Percentiles rank a stretch among this genome's conserved stretches.
These are phyloP conservation scores for Heliothis virescens DNA, from an alignment of 1,140 invertebrate genomes.

Conservation along the genomic window DNA sequence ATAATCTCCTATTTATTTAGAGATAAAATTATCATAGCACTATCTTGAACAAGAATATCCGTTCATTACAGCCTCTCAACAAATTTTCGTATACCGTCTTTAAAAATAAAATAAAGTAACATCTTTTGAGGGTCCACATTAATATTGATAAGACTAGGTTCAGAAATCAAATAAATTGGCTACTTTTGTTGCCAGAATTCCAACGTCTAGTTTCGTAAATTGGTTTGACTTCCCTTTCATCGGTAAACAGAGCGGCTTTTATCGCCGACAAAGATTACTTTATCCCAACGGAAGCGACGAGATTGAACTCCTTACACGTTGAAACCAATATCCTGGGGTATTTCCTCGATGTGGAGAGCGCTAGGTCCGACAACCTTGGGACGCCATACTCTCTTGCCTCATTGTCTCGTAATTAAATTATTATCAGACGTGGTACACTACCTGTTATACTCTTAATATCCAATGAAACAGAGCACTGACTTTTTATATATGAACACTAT, in stretches of 20 bases:
- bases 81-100: constrained; percentile 10
- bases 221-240: constrained; percentile 49
- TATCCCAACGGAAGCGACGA: constrained; percentile 58
- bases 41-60: neutral
- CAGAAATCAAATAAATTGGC: constrained; percentile 38
- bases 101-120: constrained; percentile 19
- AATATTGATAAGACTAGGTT: constrained; percentile 36
- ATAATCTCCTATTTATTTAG: neutral
- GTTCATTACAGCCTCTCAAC: neutral
- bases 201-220: constrained; percentile 51
- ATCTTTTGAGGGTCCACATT: constrained; percentile 29
- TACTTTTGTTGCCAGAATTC: constrained; percentile 43
- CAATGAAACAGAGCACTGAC: neutral
- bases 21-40: neutral
- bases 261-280: constrained; percentile 56
- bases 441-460: neutral
- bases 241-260: constrained; percentile 54
- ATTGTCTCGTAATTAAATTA: constrained; percentile 23
- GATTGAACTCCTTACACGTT: constrained; percentile 59
- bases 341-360: constrained; percentile 48
- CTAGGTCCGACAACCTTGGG: constrained; percentile 44
- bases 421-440: constrained; percentile 2
- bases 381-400: constrained; percentile 8
- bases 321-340: constrained; percentile 63
- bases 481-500: constrained; percentile 36